A percentile compares a stretch with the other conserved stretches of the same genome.
Conservation (phyloP, 64 coral and sea anemone species). For the Stichodactyla helianthus region DNA sequence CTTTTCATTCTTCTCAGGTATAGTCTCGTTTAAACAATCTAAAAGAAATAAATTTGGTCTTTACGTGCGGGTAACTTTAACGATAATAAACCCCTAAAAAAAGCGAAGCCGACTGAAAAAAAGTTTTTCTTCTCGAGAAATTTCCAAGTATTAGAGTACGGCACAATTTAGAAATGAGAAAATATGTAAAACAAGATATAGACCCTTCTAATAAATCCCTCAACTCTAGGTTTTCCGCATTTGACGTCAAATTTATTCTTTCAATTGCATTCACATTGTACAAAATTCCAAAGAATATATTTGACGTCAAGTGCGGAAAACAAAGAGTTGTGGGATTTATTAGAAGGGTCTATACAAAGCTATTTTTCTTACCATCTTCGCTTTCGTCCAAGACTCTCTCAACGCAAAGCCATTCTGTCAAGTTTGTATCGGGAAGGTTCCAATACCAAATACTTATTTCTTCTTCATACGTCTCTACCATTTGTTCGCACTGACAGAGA, state of each 20-base stretch:
- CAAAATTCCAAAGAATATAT: too few relatives aligned
- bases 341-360: not conserved
- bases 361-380: constrained; percentile 45
- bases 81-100: not conserved
- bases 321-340: too few relatives aligned
- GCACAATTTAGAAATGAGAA: too few relatives aligned
- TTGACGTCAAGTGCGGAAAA: too few relatives aligned
- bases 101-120: not conserved
- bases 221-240: too few relatives aligned
- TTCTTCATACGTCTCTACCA: constrained; percentile 91
- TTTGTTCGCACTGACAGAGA: constrained; percentile 68
- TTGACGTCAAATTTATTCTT: too few relatives aligned
- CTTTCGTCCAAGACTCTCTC: constrained; percentile 59
- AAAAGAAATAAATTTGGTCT: not conserved
- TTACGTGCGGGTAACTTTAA: not conserved
- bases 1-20: constrained; percentile 13
- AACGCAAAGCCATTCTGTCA: constrained; percentile 85
- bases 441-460: constrained; percentile 87
- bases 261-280: too few relatives aligned
- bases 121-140: not conserved
- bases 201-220: too few relatives aligned
- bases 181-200: not conserved
- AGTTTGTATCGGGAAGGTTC: constrained; percentile 67
- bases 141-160: too few relatives aligned
- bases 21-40: constrained; percentile 46